phyloP scores from a whole-genome alignment of 1,140 invertebrate genomes.

The Drosophila nasuta region DNA sequence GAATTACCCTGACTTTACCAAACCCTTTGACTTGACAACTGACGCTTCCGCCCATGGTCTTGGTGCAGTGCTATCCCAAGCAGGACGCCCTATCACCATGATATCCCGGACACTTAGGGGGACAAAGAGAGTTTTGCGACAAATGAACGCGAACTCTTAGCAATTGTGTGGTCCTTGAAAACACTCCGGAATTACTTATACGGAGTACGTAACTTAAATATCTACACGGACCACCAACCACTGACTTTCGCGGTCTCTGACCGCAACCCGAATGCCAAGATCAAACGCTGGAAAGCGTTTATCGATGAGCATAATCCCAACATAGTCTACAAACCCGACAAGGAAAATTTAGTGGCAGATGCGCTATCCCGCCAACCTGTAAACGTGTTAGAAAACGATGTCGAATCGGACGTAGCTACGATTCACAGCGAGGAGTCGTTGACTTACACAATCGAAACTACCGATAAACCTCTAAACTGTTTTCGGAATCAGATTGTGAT shows the following conservation, averaged over 20 bases:
- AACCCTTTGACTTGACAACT: slow-evolving; percentile 32
- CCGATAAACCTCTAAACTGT: slow-evolving; percentile 32
- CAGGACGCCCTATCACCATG: slow-evolving; percentile 26
- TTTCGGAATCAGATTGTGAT: slow-evolving; percentile 39
- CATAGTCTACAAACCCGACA: slow-evolving; percentile 36
- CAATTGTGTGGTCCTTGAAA: slow-evolving; percentile 24
- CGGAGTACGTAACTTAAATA: slow-evolving; percentile 5
- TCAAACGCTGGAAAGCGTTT: background rate
- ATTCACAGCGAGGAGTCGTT: slow-evolving; percentile 25
- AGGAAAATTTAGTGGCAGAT: slow-evolving; percentile 28
- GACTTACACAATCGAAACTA: slow-evolving; percentile 12
- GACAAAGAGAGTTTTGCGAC: slow-evolving; percentile 16
- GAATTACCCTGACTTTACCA: slow-evolving; percentile 25
- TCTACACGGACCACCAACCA: slow-evolving; percentile 34
- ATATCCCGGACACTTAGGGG: slow-evolving; percentile 20
- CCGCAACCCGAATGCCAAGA: slow-evolving; percentile 35
- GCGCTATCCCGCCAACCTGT: slow-evolving; percentile 28
- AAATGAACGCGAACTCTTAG: slow-evolving; percentile 27
- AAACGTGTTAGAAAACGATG: slow-evolving; percentile 2
- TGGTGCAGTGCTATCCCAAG: slow-evolving; percentile 23
- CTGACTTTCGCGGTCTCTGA: slow-evolving; percentile 23
- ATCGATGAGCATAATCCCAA: slow-evolving; percentile 39
- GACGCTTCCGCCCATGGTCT: slow-evolving; percentile 21
- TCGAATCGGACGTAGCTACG: slow-evolving; percentile 10
- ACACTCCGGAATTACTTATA: slow-evolving; percentile 20